Evolutionary conservation across 2,888 invertebrate species (phyloP).

Genomic region (Eurois occulta): DNA sequence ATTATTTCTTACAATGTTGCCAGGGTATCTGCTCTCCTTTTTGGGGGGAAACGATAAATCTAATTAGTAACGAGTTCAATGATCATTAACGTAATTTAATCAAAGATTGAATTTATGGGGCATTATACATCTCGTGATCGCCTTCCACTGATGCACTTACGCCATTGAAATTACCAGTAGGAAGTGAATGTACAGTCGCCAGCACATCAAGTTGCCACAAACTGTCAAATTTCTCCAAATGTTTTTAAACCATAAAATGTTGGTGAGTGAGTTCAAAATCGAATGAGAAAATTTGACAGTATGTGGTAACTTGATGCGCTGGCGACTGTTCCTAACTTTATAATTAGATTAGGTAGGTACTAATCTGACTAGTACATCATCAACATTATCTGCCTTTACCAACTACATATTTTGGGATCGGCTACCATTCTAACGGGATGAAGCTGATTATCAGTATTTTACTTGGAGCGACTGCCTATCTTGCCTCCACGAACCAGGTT

Average conservation of each 20-base stretch:
- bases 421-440: not conserved
- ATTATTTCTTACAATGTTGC: constrained; percentile 57
- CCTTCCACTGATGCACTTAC: not conserved
- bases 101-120: not conserved
- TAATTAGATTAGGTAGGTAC: not conserved
- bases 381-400: not conserved
- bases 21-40: constrained; percentile 55
- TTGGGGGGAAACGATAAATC: constrained; percentile 49
- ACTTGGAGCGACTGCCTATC: not conserved
- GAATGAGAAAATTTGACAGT: too few species aligned
- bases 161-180: not conserved
- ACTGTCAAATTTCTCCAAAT: too few species aligned
- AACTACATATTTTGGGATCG: not conserved
- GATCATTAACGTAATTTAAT: constrained; percentile 3
- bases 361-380: not conserved
- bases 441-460: not conserved
- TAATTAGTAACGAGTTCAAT: constrained; percentile 44
- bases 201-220: too few species aligned
- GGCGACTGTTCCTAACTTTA: not conserved
- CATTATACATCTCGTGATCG: not conserved
- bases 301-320: too few species aligned
- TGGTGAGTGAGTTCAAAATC: too few species aligned
- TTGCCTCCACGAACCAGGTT: not conserved
- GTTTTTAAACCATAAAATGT: too few species aligned
- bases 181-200: not conserved